Percentiles rank a stretch among this genome's conserved stretches.
Evolutionary conservation across 2,888 invertebrate species (phyloP).

Genomic region (Tachina fera): DNA sequence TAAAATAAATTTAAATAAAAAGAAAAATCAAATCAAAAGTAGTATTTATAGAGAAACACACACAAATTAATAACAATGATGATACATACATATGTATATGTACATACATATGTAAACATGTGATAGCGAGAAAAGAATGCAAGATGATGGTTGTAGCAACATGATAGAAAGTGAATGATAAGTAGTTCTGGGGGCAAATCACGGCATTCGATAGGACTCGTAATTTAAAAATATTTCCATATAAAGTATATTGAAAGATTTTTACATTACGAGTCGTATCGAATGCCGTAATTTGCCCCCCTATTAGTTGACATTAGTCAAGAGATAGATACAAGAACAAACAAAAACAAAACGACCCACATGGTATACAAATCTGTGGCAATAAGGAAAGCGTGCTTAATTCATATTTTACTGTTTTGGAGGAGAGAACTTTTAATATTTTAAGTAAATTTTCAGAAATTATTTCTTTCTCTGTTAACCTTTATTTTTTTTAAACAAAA

Average conservation of each 20-base stretch:
- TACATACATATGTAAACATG: not conserved
- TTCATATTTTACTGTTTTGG: no score
- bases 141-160: not conserved
- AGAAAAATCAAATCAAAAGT: conserved; percentile 31
- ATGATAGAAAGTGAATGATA: not conserved
- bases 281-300: no score
- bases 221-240: no score
- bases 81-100: not conserved
- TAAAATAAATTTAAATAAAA: conserved; percentile 40
- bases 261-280: no score
- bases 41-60: conserved; percentile 9
- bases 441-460: no score
- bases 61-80: conserved; percentile 28
- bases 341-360: not conserved
- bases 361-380: no score
- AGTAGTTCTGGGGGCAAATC: not conserved
- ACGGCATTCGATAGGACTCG: no score
- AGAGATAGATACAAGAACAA: not conserved
- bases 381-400: no score
- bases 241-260: no score
- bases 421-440: no score
- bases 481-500: no score
- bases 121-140: not conserved
- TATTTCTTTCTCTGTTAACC: no score
- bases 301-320: not conserved